Conservation (phyloP, 2,797 vertebrate genomes). For the Coranthus polyacanthus region DNA sequence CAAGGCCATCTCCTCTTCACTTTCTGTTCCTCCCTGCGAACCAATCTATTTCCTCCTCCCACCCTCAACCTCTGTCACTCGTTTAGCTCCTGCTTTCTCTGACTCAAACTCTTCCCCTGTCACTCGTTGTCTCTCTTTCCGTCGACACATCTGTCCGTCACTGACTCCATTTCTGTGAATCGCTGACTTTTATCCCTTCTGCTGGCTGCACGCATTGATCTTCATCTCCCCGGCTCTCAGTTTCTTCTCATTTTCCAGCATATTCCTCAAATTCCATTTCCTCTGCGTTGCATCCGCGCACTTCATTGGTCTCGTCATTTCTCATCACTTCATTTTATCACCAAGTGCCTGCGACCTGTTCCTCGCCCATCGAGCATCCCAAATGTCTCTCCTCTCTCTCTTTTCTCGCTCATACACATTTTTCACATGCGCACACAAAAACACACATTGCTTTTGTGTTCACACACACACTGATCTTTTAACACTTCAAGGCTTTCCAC, state of each 20-base stretch:
- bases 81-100: conserved; percentile 14
- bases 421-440: conserved; percentile 12
- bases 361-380: too few relatives aligned
- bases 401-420: conserved; percentile 3
- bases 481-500: conserved; percentile 34
- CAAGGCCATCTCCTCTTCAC: conserved; percentile 4
- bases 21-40: not conserved
- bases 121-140: conserved; percentile 35
- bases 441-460: not conserved
- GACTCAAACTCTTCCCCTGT: conserved; percentile 17
- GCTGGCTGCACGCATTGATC: conserved; percentile 50
- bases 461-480: conserved; percentile 23
- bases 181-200: conserved; percentile 34
- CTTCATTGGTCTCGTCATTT: conserved; percentile 45
- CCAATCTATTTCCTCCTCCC: conserved; percentile 13
- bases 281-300: conserved; percentile 37
- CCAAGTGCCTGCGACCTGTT: conserved; percentile 19
- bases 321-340: conserved; percentile 53
- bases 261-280: conserved; percentile 56
- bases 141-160: conserved; percentile 47
- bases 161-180: conserved; percentile 34
- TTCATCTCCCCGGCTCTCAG: conserved; percentile 28
- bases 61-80: conserved; percentile 25
- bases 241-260: conserved; percentile 35
- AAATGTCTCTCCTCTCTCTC: not conserved